Percentiles rank a stretch among this genome's conserved stretches.
Conservation (phyloP, 2,888 invertebrate species). For the Loripinus fragilis region DNA sequence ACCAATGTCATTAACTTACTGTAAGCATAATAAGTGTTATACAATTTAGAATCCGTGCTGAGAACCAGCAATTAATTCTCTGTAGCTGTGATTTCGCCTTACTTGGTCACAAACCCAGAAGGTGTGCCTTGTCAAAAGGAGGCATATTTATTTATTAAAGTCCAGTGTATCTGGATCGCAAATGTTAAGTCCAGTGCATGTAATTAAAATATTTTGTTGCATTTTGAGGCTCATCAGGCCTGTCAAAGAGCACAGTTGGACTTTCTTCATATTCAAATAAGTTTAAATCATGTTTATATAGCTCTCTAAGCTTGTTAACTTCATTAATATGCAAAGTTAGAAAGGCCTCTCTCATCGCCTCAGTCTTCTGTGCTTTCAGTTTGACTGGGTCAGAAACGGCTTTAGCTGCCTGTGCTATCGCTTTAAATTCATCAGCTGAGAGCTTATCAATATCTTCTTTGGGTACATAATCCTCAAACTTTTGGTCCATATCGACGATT, state of each 20-base stretch:
- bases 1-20: no score
- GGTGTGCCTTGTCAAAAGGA: not conserved
- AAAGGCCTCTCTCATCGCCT: conserved; percentile 37
- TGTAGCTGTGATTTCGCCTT: no score
- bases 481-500: conserved; percentile 41
- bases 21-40: no score
- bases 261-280: conserved; percentile 45
- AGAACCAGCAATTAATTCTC: no score
- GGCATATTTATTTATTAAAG: conserved; percentile 17
- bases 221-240: not conserved
- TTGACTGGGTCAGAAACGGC: conserved; percentile 23
- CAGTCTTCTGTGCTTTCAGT: conserved; percentile 31
- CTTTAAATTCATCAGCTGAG: conserved; percentile 17
- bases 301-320: conserved; percentile 26
- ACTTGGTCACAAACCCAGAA: no score
- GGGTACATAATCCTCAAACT: conserved; percentile 24
- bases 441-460: not conserved
- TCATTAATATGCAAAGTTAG: conserved; percentile 28
- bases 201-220: conserved; percentile 3
- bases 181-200: conserved; percentile 1
- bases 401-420: conserved; percentile 36
- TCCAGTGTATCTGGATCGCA: no score
- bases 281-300: conserved; percentile 40
- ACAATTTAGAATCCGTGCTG: no score
- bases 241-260: conserved; percentile 38